Base-by-base conservation (phyloP, 2,888 invertebrate species). In the Hypena proboscidalis region DNA sequence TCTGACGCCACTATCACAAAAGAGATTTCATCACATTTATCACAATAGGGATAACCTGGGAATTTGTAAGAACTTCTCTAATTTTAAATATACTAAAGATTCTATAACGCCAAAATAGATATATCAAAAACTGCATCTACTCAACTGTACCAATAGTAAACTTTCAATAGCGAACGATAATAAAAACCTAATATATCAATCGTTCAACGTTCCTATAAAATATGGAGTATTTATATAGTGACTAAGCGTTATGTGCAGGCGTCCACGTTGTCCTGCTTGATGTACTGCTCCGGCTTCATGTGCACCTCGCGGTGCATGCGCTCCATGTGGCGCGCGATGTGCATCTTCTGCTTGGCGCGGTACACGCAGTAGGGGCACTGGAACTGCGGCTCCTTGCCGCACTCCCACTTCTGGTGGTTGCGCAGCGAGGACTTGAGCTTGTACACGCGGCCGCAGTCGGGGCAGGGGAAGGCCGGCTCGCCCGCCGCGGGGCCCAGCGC, bases 371-470 rank as follows among this genome's bases (percentile, higher is more conserved):
- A 95, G 11, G 95, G 94, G 80, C 96, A 96, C 76, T 94, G 94
- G 82, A 95, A 96, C 83, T 95, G 95, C 10, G 95, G 96, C 83
- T 96, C 95, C 81, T 96, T 96, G 74, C 95, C 95, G 83, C 95
- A 96, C 85, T 96, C 96, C 95, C 95, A 96, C 83, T 95, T 95
- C 91, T 95, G 95, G 78, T 96, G 96, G 82, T 96, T 95, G 51
- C 95, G 92, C 70, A 96, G 88, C 47, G 96, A 96, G 64, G 96
- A 96, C 87, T 97, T 97, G 63, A 97, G 92, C 83, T 97, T 97
- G 90, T 97, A 97, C 55, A 95, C 94, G 60, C 97, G 93, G 50
- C 96, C 96, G 85, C 97, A 97, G 71, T 95, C 95, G 39, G 95
- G 94, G 84, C 96, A 96, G 45, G 94, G 93, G 92, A 95, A 95